Evolutionary conservation across 2,888 invertebrate species (phyloP).

Genomic region (Chymomyza caudatula): DNA sequence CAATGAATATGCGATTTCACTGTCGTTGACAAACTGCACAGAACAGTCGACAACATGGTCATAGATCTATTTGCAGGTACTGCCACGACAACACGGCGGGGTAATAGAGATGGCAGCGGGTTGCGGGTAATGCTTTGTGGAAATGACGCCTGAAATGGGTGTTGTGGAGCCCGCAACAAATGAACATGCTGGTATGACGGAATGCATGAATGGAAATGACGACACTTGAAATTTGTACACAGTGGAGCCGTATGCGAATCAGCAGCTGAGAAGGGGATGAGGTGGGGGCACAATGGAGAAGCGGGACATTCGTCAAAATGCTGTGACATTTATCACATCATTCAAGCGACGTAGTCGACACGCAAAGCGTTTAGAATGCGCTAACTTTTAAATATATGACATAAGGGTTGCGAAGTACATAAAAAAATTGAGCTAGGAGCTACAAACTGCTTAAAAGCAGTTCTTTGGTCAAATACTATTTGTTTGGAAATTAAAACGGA

Average conservation of each 20-base stretch:
- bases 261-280: not conserved
- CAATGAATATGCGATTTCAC: slow-evolving; percentile 2
- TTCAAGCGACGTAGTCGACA: slow-evolving; percentile 46
- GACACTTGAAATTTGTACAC: slow-evolving; percentile 48
- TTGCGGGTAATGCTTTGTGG: not conserved
- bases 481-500: too few relatives aligned
- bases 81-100: not conserved
- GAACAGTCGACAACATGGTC: slow-evolving; percentile 25
- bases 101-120: not conserved
- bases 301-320: slow-evolving; percentile 61
- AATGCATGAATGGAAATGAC: slow-evolving; percentile 51
- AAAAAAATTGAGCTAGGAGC: not conserved
- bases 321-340: slow-evolving; percentile 68
- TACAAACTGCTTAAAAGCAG: not conserved
- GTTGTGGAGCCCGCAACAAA: slow-evolving; percentile 44
- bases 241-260: not conserved
- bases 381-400: slow-evolving; percentile 16
- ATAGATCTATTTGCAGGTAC: slow-evolving; percentile 29
- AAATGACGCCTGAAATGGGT: not conserved
- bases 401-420: not conserved
- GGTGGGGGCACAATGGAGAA: not conserved
- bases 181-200: slow-evolving; percentile 62
- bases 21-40: slow-evolving; percentile 63
- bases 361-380: slow-evolving; percentile 55
- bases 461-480: too few relatives aligned